phyloP scores from a whole-genome alignment of 2,888 invertebrate species.

The Polyommatus icarus region DNA sequence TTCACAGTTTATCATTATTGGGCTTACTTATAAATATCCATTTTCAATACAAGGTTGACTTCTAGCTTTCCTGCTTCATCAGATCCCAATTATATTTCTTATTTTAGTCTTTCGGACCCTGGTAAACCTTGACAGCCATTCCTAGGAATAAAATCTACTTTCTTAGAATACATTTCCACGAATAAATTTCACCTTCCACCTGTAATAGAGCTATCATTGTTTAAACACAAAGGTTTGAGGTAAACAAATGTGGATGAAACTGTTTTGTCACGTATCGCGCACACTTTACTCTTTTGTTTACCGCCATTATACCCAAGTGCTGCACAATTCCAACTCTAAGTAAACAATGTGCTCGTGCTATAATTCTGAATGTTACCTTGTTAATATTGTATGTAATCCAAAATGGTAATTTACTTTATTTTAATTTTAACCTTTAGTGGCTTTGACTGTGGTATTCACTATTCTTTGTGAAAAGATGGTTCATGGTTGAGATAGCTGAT shows the following conservation, averaged over 20 bases:
- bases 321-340: neutral
- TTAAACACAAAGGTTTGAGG: constrained; percentile 17
- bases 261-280: constrained; percentile 5
- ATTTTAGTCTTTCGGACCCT: no score
- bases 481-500: neutral
- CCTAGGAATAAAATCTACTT: neutral
- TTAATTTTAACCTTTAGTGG: neutral
- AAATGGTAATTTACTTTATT: neutral
- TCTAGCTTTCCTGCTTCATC: neutral
- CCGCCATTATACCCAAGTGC: neutral
- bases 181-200: constrained; percentile 11
- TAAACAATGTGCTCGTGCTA: neutral
- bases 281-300: constrained; percentile 1
- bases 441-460: neutral
- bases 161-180: neutral
- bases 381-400: neutral
- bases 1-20: neutral
- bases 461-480: no score
- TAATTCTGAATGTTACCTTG: neutral
- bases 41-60: neutral
- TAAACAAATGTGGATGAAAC: constrained; percentile 6
- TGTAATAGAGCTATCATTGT: constrained; percentile 13
- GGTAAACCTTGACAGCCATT: neutral
- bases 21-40: neutral
- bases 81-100: no score